Evolutionary conservation across 2,888 invertebrate species (phyloP), one percentile per base, ranked within the genome.

Genomic region (Cremastinae sp.): DNA sequence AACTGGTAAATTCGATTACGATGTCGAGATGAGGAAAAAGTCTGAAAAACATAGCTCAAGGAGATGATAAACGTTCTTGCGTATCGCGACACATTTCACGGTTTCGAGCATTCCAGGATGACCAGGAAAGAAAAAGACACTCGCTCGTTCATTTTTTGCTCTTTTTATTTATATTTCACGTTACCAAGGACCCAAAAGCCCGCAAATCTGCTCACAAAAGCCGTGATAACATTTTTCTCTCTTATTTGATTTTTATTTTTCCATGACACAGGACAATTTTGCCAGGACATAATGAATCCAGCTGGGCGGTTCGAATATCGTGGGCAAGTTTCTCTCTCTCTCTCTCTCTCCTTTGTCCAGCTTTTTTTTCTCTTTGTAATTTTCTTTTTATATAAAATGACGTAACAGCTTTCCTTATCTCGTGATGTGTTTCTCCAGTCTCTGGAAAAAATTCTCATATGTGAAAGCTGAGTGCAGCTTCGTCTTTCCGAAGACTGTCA

Each of bases 1-100:
- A 28, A 70, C 61, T 70, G 69, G 77, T 28, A 75, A 74, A 79
- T 75, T 77, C 75, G 77, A 78, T 79, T 79, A 78, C 62, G 56
- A 65, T 51, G 37, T 51, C 12, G 4, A 9, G 37, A 41, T 51
- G 72, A 53, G 41, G 51, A 61, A 28, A 22, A 5, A 43, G 10
- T 10, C 4, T 14, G 1, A 37, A 62, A 51, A 43, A 35, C 55
- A 43, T 62, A 68, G 62, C 62, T 62, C 62, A 62, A 72, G 22
- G 4, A 51, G 62, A 72, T 75, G 75, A 75, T 45, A 72, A 75
- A 75, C 71, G 65, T 14, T 12, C 37, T 14, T 9, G 18, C 39
- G 28, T 5, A 14, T 22, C 12, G 47, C 64, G 55, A 47, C 70
- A 39, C 70, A 65, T 75, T 75, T 70, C 65, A 53, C 53, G 53